Base-by-base conservation (phyloP, 2,797 vertebrate species). In the Anguilla marmorata region DNA sequence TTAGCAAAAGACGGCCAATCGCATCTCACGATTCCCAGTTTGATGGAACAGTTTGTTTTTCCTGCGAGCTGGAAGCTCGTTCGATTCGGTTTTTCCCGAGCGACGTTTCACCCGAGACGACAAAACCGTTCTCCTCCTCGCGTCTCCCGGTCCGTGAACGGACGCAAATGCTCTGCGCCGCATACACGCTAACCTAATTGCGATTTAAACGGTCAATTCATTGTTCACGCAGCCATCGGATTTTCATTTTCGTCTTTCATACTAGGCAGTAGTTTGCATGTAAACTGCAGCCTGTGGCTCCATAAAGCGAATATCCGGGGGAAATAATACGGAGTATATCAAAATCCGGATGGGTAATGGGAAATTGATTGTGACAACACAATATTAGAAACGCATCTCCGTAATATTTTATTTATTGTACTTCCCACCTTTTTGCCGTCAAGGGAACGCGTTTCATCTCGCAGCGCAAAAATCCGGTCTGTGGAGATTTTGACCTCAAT, bases 361-460 rank as follows among this genome's bases (percentile, higher is more conserved):
- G 97, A 97, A 97, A 97, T 97, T 97, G 97, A 97, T 97, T 97
- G 97, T 98, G 97, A 98, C 97, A 98, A 97, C 97, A 97, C 97
- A 97, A 98, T 98, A 98, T 97, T 97, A 97, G 97, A 97, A 96
- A 97, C 96, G 96, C 96, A 97, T 98, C 97, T 97, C 96, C 97
- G 97, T 98, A 97, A 98, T 97, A 98, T 98, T 98, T 98, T 97
- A 97, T 98, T 98, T 98, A 97, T 98, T 97, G 96, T 97, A 96
- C 95, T 97, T 96, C 96, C 97, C 97, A 97, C 97, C 97, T 97
- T 97, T 37, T 97, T 92, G 95, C 96, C 96, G 97, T 97, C 97
- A 96, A 94, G 97, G 97, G 97, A 97, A 95, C 96, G 97, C 97
- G 97, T 97, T 97, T 97, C 96, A 97, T 98, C 97, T 97, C 96